Percentiles rank a stretch among this genome's conserved stretches.
These are phyloP conservation scores for Oryzias melastigma DNA, from an alignment of 2,113 vertebrate genomes.

Conservation along the genomic window DNA sequence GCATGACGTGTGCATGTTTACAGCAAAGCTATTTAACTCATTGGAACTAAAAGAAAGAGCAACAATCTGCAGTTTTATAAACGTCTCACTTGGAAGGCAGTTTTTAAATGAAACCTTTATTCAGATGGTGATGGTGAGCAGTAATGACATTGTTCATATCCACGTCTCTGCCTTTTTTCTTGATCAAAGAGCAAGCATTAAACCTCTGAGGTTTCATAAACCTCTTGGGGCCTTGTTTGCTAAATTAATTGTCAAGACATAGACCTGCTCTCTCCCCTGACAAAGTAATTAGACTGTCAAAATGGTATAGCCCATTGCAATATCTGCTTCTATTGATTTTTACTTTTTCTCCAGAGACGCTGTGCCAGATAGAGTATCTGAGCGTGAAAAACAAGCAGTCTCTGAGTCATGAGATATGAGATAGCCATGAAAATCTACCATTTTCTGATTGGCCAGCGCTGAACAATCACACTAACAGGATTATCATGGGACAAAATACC, in stretches of 20 bases:
- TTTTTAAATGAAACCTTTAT: constrained; percentile 26
- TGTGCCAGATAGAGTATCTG: constrained; percentile 41
- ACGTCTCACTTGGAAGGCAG: constrained; percentile 21
- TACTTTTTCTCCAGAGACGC: constrained; percentile 39
- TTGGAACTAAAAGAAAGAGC: neutral
- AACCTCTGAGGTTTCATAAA: constrained; percentile 28
- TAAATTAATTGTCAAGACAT: constrained; percentile 52
- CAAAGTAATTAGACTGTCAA: constrained; percentile 60
- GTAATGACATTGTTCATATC: constrained; percentile 19
- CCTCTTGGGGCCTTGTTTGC: constrained; percentile 39
- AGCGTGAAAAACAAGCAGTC: constrained; percentile 9
- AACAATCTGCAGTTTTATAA: constrained; percentile 18
- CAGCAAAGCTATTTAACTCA: neutral
- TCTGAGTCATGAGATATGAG: neutral
- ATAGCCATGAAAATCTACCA: no score
- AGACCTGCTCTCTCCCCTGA: constrained; percentile 32
- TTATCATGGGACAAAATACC: no score
- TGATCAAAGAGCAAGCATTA: constrained; percentile 10
- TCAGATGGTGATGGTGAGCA: constrained; percentile 15
- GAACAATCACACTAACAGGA: no score
- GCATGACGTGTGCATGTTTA: constrained; percentile 23
- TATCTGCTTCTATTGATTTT: constrained; percentile 60
- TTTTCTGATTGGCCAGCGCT: no score
- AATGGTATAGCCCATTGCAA: constrained; percentile 42
- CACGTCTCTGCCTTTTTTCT: constrained; percentile 1